phyloP scores from a whole-genome alignment of 2,888 invertebrate genomes.

The Cerastis leucographa region DNA sequence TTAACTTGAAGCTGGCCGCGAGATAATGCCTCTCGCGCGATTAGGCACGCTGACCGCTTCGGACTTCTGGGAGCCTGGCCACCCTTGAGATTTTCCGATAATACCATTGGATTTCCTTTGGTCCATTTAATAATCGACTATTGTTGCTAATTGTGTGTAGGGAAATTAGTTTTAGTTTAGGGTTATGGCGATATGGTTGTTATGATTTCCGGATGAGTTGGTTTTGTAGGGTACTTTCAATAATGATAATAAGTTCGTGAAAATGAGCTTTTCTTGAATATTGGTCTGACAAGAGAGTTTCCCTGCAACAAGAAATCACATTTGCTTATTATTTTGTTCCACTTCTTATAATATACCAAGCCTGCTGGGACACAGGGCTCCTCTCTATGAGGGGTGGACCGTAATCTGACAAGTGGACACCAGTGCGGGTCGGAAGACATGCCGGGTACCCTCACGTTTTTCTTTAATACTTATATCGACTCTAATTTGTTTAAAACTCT shows the following conservation, averaged over 20 bases:
- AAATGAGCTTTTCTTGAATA: not conserved
- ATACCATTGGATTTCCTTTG: conserved; percentile 74
- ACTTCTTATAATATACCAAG: not conserved
- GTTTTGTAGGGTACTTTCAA: conserved; percentile 33
- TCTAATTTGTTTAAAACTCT: not conserved
- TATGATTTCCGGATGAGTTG: conserved; percentile 56
- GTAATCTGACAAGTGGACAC: no score
- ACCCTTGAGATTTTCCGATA: conserved; percentile 79
- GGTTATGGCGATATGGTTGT: conserved; percentile 37
- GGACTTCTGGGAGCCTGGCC: conserved; percentile 80
- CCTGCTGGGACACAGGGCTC: not conserved
- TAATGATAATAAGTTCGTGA: not conserved
- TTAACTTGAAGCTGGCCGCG: conserved; percentile 83
- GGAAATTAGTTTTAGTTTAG: conserved; percentile 65
- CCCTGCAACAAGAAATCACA: not conserved
- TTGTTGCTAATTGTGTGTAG: conserved; percentile 66
- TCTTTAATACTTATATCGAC: not conserved
- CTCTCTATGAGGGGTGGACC: not conserved
- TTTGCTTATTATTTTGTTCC: not conserved
- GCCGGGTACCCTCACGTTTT: not conserved
- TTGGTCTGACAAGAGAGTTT: not conserved
- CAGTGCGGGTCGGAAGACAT: not conserved
- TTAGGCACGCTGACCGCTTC: conserved; percentile 87
- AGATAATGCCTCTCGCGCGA: conserved; percentile 89
- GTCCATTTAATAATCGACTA: conserved; percentile 74